These are phyloP conservation scores for Planococcus citri DNA, from an alignment of 1,140 invertebrate genomes.

Conservation along the genomic window DNA sequence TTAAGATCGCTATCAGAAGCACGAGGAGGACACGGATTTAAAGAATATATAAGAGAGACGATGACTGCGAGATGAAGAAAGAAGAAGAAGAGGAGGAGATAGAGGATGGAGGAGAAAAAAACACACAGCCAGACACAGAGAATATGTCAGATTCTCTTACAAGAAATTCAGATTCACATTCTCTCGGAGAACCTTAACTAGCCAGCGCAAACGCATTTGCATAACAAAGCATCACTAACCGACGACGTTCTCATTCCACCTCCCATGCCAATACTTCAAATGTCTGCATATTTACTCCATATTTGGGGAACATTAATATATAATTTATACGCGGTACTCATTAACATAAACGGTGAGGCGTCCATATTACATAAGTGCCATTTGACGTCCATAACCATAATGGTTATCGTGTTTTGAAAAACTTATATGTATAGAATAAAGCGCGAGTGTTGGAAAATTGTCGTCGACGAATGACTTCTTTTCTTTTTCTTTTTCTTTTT, in stretches of 20 bases:
- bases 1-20: conserved; percentile 19
- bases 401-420: background rate
- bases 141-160: conserved; percentile 17
- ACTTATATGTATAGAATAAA: background rate
- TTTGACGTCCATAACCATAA: conserved; percentile 18
- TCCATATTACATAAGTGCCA: conserved; percentile 9
- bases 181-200: conserved; percentile 20
- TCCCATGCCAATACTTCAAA: conserved; percentile 15
- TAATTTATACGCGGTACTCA: conserved; percentile 17
- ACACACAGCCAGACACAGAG: conserved; percentile 2
- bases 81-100: background rate
- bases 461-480: background rate
- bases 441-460: background rate
- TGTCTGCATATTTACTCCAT: conserved; percentile 19
- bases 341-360: conserved; percentile 20
- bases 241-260: conserved; percentile 11
- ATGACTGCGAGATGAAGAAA: background rate
- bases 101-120: background rate
- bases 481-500: background rate
- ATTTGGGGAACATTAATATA: conserved; percentile 20
- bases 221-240: conserved; percentile 18
- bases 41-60: no score
- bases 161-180: conserved; percentile 20
- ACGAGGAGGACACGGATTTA: conserved; percentile 9
- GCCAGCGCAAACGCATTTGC: conserved; percentile 18